Base-by-base conservation (phyloP, 2,888 invertebrate species). In the Nebria salina region DNA sequence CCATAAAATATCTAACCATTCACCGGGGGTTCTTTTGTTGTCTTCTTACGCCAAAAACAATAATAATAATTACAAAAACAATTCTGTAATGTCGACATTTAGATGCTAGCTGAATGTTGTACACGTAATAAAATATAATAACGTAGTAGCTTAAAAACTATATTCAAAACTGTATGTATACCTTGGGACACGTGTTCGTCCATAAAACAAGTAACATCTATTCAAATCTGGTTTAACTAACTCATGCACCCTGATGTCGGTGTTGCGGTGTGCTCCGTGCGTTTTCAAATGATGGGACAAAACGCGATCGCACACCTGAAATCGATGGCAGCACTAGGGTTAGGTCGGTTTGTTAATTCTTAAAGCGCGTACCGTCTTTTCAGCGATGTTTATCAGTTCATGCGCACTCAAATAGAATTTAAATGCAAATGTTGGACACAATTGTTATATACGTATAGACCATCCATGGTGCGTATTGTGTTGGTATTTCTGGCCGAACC, bases 351-450 rank as follows among this genome's bases (percentile, higher is more conserved):
- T 87, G 87, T 88, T 87, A 88, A 87, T 87, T 87, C 87, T 85
- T 87, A 85, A 86, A 86, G 86, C 87, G 87, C 86, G 86, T 86
- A 86, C 85, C 85, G 85, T 86, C 85, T 87, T 88, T 87, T 54
- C 86, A 87, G 86, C 85, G 88, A 88, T 88, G 87, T 86, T 87
- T 87, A 88, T 88, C 88, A 87, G 86, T 85, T 84, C 84, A 73
- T 85, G 86, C 85, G 87, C 87, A 87, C 88, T 87, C 86, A 87
- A 87, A 87, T 87, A 86, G 88, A 88, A 88, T 88, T 87, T 87
- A 88, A 88, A 89, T 89, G 88, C 88, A 89, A 89, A 88, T 88
- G 88, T 87, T 86, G 86, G 87, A 86, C 87, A 87, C 88, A 88
- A 88, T 88, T 88, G 87, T 87, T 86, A 87, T 34, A 34, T 34